Base-by-base conservation (phyloP, 2,888 invertebrate species). In the Megamerina dolium region DNA sequence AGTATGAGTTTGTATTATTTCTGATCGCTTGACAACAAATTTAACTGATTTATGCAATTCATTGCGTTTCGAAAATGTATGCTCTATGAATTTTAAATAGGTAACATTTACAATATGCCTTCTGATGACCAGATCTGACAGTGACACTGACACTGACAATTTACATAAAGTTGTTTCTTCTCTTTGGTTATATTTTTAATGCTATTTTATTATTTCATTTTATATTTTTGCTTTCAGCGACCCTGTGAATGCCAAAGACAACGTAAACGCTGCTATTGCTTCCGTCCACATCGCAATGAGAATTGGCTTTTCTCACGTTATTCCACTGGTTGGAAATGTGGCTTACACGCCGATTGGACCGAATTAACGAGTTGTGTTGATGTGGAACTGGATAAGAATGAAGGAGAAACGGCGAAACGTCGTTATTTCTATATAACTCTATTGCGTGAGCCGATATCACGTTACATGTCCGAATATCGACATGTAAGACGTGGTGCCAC, bases 251-350 rank as follows among this genome's bases (percentile, higher is more conserved):
- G 96, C 74, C 89, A 89, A 65, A 79, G 86, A 51, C 83, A 85
- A 57, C 79, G 87, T 55, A 94, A 93, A 73, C 81, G 90, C 52
- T 93, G 90, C 73, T 88, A 87, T 73, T 91, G 91, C 75, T 90
- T 89, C 76, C 83, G 90, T 63, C 90, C 91, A 55, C 87, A 87
- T 75, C 84, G 87, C 65, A 89, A 88, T 71, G 91, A 92, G 76
- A 88, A 88, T 72, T 99, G 97, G 97, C 78, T 99, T 55, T 96
- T 99, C 74, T 94, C 93, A 67, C 81, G 95, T 63, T 95, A 93
- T 74, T 93, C 94, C 38, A 95, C 93, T 19, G 95, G 95, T 55
- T 95, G 95, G 95, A 89, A 89, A 65, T 99, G 99, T 73, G 99
- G 99, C 40, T 77, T 99, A 35, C 96, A 96, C 68, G 94, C 96